Percentiles rank a stretch among this genome's conserved stretches.
phyloP scores from a whole-genome alignment of 1,140 invertebrate species.

The Eumaeus atala region DNA sequence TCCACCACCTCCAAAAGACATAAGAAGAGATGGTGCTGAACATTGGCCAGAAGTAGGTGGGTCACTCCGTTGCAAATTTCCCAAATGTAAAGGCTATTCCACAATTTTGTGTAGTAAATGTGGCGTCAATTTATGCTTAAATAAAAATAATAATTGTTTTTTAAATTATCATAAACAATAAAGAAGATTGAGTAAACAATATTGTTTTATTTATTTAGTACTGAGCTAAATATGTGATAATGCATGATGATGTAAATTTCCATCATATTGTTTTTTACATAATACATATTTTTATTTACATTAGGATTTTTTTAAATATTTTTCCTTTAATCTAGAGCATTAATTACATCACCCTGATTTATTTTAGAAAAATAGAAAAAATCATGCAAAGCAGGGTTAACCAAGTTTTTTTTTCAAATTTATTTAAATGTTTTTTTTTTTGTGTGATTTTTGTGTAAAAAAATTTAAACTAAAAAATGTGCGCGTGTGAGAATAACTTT shows the following conservation, averaged over 20 bases:
- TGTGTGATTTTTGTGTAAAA: no score
- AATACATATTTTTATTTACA: conserved; percentile 27
- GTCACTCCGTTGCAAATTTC: conserved; percentile 31
- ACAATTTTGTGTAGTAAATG: conserved; percentile 36
- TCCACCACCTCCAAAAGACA: conserved; percentile 34
- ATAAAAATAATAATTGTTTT: conserved; percentile 37
- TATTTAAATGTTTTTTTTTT: no score
- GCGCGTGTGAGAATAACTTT: no score
- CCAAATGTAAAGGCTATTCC: conserved; percentile 38
- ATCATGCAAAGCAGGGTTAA: conserved; percentile 31
- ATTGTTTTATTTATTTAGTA: conserved; percentile 38
- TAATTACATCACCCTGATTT: conserved; percentile 34
- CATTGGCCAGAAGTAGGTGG: conserved; percentile 39
- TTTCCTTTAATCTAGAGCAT: conserved; percentile 33
- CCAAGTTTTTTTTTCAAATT: no score
- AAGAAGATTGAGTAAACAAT: conserved; percentile 31
- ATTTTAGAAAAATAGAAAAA: conserved; percentile 32
- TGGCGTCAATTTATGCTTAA: conserved; percentile 32
- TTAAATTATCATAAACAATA: conserved; percentile 39
- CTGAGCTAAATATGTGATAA: conserved; percentile 33
- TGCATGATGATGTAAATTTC: conserved; percentile 35
- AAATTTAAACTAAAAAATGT: no score
- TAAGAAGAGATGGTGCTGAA: conserved; percentile 38
- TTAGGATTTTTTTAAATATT: conserved; percentile 30
- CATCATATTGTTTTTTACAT: conserved; percentile 34